phyloP scores from a whole-genome alignment of 2,113 vertebrate species.

The Prionailurus bengalensis region DNA sequence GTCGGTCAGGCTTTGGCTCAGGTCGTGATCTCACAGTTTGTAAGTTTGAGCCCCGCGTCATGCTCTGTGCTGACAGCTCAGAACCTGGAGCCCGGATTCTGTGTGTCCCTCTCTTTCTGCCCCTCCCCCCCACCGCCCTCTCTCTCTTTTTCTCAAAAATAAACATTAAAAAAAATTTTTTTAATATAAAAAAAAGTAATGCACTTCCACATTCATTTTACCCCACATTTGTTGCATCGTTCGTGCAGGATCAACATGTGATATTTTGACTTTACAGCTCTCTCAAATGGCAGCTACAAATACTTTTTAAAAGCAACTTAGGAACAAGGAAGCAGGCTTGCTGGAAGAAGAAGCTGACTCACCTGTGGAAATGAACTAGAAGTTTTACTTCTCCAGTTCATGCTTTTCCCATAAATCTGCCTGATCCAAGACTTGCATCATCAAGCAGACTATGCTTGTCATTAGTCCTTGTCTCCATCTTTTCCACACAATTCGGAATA shows the following conservation, averaged over 20 bases:
- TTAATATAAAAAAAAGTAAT: neutral
- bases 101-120: no score
- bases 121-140: no score
- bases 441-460: neutral
- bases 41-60: no score
- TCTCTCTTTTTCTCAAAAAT: no score
- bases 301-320: neutral
- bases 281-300: neutral
- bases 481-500: neutral
- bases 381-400: neutral
- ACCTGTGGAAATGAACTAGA: neutral
- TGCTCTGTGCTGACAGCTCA: no score
- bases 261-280: neutral
- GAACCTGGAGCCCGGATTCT: no score
- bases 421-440: neutral
- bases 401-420: no score
- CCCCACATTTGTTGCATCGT: neutral
- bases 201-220: neutral
- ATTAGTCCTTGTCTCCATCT: neutral
- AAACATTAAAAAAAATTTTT: no score
- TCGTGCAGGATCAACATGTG: accelerated
- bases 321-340: neutral
- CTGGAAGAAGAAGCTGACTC: neutral
- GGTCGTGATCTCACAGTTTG: no score
- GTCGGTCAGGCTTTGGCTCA: no score